Conservation (phyloP, 1,140 invertebrate genomes). For the Heliothis subflexa region DNA sequence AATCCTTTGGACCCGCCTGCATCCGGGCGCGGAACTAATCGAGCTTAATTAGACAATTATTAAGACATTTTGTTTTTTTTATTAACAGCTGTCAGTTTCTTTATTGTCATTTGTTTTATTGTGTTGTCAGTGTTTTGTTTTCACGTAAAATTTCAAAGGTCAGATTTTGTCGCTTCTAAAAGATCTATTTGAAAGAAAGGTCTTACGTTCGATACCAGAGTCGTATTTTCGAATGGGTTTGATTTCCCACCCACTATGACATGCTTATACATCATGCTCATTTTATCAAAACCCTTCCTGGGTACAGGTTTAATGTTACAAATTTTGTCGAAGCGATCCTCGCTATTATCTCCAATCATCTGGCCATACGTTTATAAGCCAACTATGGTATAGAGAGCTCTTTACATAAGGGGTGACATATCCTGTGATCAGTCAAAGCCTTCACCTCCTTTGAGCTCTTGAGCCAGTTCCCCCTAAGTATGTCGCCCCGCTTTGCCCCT, state of each 20-base stretch:
- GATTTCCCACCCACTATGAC: no score
- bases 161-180: neutral
- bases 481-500: slow-evolving; percentile 8
- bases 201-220: no score
- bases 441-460: slow-evolving; percentile 23
- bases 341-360: neutral
- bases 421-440: slow-evolving; percentile 34
- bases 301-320: neutral
- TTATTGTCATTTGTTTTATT: neutral
- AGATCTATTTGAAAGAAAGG: no score
- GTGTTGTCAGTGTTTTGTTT: neutral
- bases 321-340: neutral
- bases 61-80: slow-evolving; percentile 43
- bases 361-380: neutral
- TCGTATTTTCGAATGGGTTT: no score
- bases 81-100: neutral
- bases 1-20: slow-evolving; percentile 66
- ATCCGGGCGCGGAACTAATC: slow-evolving; percentile 63
- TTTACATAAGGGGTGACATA: slow-evolving; percentile 8
- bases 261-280: no score
- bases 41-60: slow-evolving; percentile 57
- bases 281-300: no score
- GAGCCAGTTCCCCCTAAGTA: slow-evolving; percentile 28
- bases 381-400: slow-evolving; percentile 1
- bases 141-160: neutral